These are phyloP conservation scores for Plebejus argus DNA, from an alignment of 2,888 invertebrate genomes.

Conservation along the genomic window DNA sequence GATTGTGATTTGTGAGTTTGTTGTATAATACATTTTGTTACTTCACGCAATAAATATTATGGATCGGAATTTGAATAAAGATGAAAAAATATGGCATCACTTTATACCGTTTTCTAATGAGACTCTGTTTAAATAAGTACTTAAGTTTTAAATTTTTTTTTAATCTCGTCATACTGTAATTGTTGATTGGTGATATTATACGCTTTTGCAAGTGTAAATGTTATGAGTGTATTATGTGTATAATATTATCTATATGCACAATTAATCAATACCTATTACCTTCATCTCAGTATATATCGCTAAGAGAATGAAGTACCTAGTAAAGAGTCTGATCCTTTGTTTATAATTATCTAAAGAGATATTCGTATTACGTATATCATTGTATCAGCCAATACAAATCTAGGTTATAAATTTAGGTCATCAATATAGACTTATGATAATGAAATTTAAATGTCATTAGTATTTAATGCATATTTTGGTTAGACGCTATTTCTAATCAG, in stretches of 20 bases:
- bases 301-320: not conserved
- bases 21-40: too few species aligned
- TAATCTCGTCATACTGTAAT: too few species aligned
- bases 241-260: not conserved
- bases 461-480: constrained; percentile 11
- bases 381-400: not conserved
- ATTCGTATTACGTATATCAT: not conserved
- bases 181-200: too few species aligned
- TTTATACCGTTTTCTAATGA: too few species aligned
- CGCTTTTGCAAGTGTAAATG: too few species aligned
- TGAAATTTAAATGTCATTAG: constrained; percentile 1
- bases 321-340: not conserved
- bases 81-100: too few species aligned
- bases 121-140: too few species aligned
- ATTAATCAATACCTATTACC: not conserved
- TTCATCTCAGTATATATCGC: not conserved
- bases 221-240: too few species aligned
- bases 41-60: too few species aligned
- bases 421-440: constrained; percentile 7
- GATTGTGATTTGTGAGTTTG: too few species aligned
- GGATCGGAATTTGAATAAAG: too few species aligned
- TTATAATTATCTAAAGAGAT: not conserved
- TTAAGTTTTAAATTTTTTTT: too few species aligned
- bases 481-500: not conserved
- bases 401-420: constrained; percentile 15